Evolutionary conservation across 2,113 vertebrate species (phyloP).

Genomic region (Coptodon rendalli): DNA sequence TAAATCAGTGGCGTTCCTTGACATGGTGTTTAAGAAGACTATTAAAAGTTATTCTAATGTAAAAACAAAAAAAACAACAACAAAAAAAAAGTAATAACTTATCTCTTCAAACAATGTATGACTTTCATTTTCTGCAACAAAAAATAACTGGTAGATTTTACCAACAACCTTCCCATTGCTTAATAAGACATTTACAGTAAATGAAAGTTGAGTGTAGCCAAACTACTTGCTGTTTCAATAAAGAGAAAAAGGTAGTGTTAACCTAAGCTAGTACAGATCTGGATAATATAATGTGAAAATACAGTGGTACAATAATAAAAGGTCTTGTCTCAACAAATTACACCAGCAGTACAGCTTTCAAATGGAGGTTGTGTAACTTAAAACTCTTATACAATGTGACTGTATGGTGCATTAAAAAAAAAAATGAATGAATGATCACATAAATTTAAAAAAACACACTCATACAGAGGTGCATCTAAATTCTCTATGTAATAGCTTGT

Average conservation of each 20-base stretch:
- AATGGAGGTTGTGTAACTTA: not conserved
- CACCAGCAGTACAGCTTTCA: no score
- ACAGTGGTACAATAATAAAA: not conserved
- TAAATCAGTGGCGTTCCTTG: no score
- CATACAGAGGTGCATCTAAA: not conserved
- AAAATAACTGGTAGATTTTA: not conserved
- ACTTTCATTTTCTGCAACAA: not conserved
- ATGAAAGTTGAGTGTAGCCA: not conserved
- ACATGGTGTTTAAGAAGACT: not conserved
- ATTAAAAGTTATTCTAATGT: not conserved
- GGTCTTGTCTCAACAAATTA: not conserved
- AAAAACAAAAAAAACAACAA: no score
- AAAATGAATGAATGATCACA: not conserved
- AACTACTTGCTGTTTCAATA: not conserved
- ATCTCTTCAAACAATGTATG: not conserved
- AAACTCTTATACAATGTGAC: not conserved
- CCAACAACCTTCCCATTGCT: not conserved
- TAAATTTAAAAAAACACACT: not conserved
- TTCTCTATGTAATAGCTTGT: not conserved
- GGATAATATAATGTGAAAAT: not conserved
- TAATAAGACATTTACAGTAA: not conserved
- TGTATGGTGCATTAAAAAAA: not conserved
- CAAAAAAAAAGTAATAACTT: not conserved
- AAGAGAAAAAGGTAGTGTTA: not conserved
- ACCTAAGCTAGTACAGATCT: not conserved